Base-by-base conservation (phyloP, 2,113 vertebrate species). In the Platichthys flesus region DNA sequence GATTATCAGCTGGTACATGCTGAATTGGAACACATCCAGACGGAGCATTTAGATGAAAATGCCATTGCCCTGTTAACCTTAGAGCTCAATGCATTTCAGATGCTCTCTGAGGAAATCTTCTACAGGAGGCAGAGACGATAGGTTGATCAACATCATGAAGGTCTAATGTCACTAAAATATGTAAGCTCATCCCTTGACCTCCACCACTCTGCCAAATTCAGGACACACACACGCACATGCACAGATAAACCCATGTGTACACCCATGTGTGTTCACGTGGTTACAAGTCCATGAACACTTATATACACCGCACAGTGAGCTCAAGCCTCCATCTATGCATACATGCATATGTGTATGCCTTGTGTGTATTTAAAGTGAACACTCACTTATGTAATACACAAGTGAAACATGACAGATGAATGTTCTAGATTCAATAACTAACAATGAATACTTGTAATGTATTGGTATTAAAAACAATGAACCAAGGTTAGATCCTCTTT, bases 401-500 rank as follows among this genome's bases (percentile, higher is more conserved):
- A 49, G 14, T 14, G 35, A 52, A 62, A 60, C 20, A 62, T 6
- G 21, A 16, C 3, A 0, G 5, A 68, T 16, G 23, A 35, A 3
- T 9, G 47, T 40, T 71, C 37, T 42, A 52, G 18, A 62, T 61
- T 57, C 6, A 64, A 5, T 3, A 73, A 57, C 3, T 67, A 42
- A 75, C 40, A 63, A 24, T 42, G 76, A 51, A 40, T 31, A 62
- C 18, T 23, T 47, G 62, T n/a, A 23, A 42, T 85, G 75, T 78
- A 83, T 90, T 82, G 73, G 76, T 84, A 71, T 68, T 87, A 58
- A 55, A 56, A 72, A 42, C 78, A 87, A 88, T 82, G 49, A 83
- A 79, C 78, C 71, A 18, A 85, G 85, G 63, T 85, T 18, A 82
- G 93, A 93, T 93, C 89, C 89, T 79, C 79, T 82, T 88, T 78